Percentiles rank a stretch among this genome's conserved stretches.
These are phyloP conservation scores for Apamea anceps DNA, from an alignment of 2,888 invertebrate genomes.

Conservation along the genomic window DNA sequence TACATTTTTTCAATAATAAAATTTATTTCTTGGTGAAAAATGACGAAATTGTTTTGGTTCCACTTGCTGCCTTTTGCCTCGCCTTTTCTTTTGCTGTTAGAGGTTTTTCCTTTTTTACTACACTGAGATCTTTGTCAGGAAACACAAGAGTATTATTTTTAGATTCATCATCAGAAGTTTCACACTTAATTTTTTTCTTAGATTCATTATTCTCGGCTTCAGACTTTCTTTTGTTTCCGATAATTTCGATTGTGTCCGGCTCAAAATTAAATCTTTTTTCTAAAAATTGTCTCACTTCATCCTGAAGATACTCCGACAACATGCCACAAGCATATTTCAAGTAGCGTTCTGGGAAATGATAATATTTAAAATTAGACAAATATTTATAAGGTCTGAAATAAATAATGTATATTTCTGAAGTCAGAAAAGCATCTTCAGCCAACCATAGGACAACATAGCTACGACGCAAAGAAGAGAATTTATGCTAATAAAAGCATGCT, in stretches of 20 bases:
- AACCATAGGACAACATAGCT: neutral
- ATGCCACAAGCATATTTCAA: slow-evolving; percentile 94
- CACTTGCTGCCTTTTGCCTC: slow-evolving; percentile 94
- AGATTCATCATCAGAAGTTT: slow-evolving; percentile 76
- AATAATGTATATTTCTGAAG: neutral
- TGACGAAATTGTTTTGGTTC: slow-evolving; percentile 94
- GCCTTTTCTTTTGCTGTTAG: slow-evolving; percentile 93
- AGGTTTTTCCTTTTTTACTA: slow-evolving; percentile 88
- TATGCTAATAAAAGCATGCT: neutral
- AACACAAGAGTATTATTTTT: slow-evolving; percentile 77
- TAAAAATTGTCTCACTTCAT: slow-evolving; percentile 92
- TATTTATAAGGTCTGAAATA: neutral
- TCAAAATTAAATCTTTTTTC: slow-evolving; percentile 92
- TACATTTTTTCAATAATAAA: neutral
- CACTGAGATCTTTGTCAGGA: slow-evolving; percentile 76
- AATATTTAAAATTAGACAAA: neutral
- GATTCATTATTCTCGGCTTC: slow-evolving; percentile 78
- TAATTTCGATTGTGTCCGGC: slow-evolving; percentile 88
- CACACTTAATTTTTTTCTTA: slow-evolving; percentile 85
- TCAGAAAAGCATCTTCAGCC: too few species aligned
- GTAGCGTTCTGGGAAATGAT: slow-evolving; percentile 89
- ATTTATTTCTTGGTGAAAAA: slow-evolving; percentile 93
- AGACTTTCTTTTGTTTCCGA: slow-evolving; percentile 90
- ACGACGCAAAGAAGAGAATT: neutral
- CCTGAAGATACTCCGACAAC: slow-evolving; percentile 94